Conservation (phyloP, 2,797 vertebrate genomes). For the Mormyrops attenuatus region DNA sequence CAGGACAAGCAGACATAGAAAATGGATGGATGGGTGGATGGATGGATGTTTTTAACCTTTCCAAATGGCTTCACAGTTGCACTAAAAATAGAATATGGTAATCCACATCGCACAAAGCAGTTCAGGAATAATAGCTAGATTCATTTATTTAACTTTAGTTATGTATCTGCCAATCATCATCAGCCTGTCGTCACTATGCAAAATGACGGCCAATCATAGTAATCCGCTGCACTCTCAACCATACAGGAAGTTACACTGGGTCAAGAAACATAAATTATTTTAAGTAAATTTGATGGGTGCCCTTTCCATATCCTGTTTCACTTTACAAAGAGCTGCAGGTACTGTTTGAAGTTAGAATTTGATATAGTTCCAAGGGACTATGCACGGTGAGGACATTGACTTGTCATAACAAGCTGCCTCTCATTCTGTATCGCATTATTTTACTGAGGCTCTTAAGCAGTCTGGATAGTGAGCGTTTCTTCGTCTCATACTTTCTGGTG, state of each 20-base stretch:
- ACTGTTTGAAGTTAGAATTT: conserved; percentile 7
- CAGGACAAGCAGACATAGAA: neutral
- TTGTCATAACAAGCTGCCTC: neutral
- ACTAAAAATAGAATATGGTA: neutral
- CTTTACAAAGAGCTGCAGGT: neutral
- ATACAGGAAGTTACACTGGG: conserved; percentile 41
- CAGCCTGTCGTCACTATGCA: conserved; percentile 65
- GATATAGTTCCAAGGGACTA: conserved; percentile 8
- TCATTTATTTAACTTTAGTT: conserved; percentile 55
- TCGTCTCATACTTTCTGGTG: neutral
- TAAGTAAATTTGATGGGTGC: conserved; percentile 31
- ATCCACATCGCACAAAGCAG: conserved; percentile 1
- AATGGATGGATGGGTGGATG: neutral
- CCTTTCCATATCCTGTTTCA: conserved; percentile 31
- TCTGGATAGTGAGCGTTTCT: neutral
- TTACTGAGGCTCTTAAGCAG: neutral
- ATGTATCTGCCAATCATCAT: conserved; percentile 59
- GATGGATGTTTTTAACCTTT: neutral
- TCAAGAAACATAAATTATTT: conserved; percentile 33
- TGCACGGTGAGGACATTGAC: neutral
- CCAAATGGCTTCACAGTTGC: neutral
- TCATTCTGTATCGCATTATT: neutral
- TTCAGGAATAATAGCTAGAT: conserved; percentile 61
- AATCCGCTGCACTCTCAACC: conserved; percentile 33
- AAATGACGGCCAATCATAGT: conserved; percentile 52